Evolutionary conservation across 2,888 invertebrate species (phyloP), one percentile per base, ranked within the genome.

Genomic region (Platycheirus albimanus): DNA sequence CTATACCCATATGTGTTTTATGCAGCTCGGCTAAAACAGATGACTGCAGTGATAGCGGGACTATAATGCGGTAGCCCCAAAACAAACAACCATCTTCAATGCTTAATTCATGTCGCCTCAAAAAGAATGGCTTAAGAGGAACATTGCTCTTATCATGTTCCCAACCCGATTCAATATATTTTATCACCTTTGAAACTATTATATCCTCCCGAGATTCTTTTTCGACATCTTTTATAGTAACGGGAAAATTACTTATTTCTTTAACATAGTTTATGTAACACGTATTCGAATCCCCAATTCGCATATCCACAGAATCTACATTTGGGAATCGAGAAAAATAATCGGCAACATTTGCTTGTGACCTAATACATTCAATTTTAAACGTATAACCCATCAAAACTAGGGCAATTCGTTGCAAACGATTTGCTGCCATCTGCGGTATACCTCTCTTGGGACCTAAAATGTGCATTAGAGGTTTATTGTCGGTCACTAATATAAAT

Each of bases 31-130:
- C 51, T 41, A 80, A 49, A 19, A 85, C 52, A 5, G 19, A 56
- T 28, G 75, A 30, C 51, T 69, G 70, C 13, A 85, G 19, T 6
- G 24, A 15, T 30, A 28, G 15, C 13, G 76, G 54, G 8, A 84
- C 52, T 17, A 85, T 67, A 6, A 64, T 69, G 38, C 77, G 76
- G 13, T 51, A 76, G n/a, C 77, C 83, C 77, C 67, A 83, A 43
- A 85, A 49, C 3, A 85, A 58, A 58, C 79, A 85, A 6, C 74
- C 79, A 28, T 36, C 36, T 13, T 76, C 61, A 10, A 76, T 6
- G 15, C 11, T 58, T 54, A 66, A 20, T 47, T 66, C 64, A n/a
- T n/a, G n/a, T n/a, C n/a, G n/a, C n/a, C n/a, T n/a, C n/a, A n/a
- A n/a, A n/a, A n/a, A n/a, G n/a, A n/a, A 36, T 17, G 51, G 61